Percentiles rank a stretch among this genome's conserved stretches.
These are phyloP conservation scores for Luperina testacea DNA, from an alignment of 2,888 invertebrate genomes.

Conservation along the genomic window DNA sequence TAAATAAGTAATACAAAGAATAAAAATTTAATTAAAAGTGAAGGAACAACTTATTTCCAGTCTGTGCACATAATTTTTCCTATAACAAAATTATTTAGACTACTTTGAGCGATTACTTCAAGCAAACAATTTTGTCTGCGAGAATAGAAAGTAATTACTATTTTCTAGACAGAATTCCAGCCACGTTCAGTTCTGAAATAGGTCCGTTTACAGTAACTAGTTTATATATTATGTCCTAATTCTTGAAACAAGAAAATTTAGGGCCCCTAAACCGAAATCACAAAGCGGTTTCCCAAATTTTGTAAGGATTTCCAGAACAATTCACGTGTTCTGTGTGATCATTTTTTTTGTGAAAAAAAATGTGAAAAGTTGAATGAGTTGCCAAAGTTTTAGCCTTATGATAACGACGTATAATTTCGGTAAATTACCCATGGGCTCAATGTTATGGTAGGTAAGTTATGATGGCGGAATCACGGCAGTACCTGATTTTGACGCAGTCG, in stretches of 20 bases:
- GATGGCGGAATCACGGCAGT: constrained; percentile 16
- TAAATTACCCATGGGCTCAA: constrained; percentile 18
- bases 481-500: constrained; percentile 19
- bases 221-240: constrained; percentile 23
- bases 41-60: constrained; percentile 17
- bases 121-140: constrained; percentile 29
- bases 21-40: constrained; percentile 30
- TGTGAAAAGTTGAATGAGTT: constrained; percentile 43
- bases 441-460: constrained; percentile 9
- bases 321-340: constrained; percentile 2
- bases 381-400: constrained; percentile 5
- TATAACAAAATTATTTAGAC: constrained; percentile 11
- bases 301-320: constrained; percentile 4
- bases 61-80: constrained; percentile 10
- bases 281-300: not conserved
- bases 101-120: constrained; percentile 30
- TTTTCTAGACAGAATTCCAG: constrained; percentile 25
- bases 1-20: constrained; percentile 11
- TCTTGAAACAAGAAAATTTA: constrained; percentile 12
- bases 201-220: constrained; percentile 31
- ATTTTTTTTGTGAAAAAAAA: constrained; percentile 25
- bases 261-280: constrained; percentile 13
- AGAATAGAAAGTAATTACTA: constrained; percentile 18
- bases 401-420: constrained; percentile 21
- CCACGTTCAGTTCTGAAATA: constrained; percentile 34